These are phyloP conservation scores for Caenorhabditis briggsae DNA, from an alignment of 1,140 invertebrate genomes.

Conservation along the genomic window DNA sequence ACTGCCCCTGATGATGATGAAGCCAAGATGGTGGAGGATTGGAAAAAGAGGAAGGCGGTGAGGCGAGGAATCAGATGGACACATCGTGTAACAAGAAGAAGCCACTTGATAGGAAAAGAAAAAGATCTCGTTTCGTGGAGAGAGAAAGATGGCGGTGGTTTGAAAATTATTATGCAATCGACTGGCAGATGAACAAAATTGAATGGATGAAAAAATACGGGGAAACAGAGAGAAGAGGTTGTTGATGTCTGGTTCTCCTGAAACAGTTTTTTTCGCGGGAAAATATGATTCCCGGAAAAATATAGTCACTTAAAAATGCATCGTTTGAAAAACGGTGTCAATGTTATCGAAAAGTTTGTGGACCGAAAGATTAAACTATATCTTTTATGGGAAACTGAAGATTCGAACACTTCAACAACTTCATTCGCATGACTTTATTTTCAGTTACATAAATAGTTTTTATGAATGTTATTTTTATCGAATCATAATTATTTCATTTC, in stretches of 20 bases:
- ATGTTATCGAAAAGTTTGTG: too few relatives aligned
- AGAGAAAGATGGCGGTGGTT: slow-evolving; percentile 22
- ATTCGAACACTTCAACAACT: too few relatives aligned
- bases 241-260: slow-evolving; percentile 26
- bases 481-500: too few relatives aligned
- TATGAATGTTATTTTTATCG: too few relatives aligned
- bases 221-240: not conserved
- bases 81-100: slow-evolving; percentile 54
- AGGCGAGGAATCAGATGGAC: slow-evolving; percentile 52
- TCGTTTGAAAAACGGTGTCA: too few relatives aligned
- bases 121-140: slow-evolving; percentile 39
- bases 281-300: slow-evolving; percentile 15
- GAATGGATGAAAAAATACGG: slow-evolving; percentile 9
- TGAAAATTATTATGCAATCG: slow-evolving; percentile 55
- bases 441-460: too few relatives aligned
- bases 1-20: slow-evolving; percentile 15
- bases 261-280: not conserved
- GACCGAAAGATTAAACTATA: too few relatives aligned
- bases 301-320: not conserved
- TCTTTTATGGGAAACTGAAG: too few relatives aligned
- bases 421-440: too few relatives aligned
- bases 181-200: slow-evolving; percentile 51
- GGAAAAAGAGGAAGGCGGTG: slow-evolving; percentile 10
- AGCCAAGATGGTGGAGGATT: not conserved
- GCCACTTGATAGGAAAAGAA: slow-evolving; percentile 40